Evolutionary conservation across 2,888 invertebrate species (phyloP), one percentile per base, ranked within the genome.

Genomic region (Odontothrips loti): DNA sequence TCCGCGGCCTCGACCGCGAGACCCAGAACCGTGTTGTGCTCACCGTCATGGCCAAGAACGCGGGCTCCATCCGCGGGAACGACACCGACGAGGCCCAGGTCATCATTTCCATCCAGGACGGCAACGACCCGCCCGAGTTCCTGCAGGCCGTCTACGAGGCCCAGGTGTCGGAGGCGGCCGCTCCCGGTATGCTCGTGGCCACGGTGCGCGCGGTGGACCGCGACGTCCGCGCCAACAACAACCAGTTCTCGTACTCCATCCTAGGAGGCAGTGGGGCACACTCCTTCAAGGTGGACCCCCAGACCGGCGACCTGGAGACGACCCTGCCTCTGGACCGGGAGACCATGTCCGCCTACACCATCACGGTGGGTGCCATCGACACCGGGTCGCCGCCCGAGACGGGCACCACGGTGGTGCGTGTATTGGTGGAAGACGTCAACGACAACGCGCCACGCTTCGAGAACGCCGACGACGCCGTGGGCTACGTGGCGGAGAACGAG

Each of bases 41-140:
- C 15, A 96, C 96, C 0, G 96, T 97, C 0, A 91, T 98, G 89
- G 97, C 97, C 0, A 98, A 98, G 88, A 98, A 98, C 86, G 92
- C 93, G 80, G 98, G 98, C 20, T 95, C 96, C 27, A 97, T 98
- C 84, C 91, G 94, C 68, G 98, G 98, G 4, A 97, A 97, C 86
- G 97, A 98, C 85, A 97, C 97, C 0, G 97, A 97, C 86, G 96
- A 96, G 88, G 97, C 97, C 6, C 96, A 96, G 88, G 95, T 98
- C 0, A 95, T 96, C 80, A 94, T 98, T 83, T 94, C 95, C 0
- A 95, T 98, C 83, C 96, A 97, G 88, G 98, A 98, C 87, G 97
- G 97, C 29, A 98, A 98, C 86, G 98, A 98, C 89, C 96, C 98
- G 0, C 98, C 98, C 0, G 95, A 96, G 86, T 98, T 98, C 86